Percentiles rank a stretch among this genome's conserved stretches.
Conservation (phyloP, 2,113 vertebrate species). For the Ciconia stormi region DNA sequence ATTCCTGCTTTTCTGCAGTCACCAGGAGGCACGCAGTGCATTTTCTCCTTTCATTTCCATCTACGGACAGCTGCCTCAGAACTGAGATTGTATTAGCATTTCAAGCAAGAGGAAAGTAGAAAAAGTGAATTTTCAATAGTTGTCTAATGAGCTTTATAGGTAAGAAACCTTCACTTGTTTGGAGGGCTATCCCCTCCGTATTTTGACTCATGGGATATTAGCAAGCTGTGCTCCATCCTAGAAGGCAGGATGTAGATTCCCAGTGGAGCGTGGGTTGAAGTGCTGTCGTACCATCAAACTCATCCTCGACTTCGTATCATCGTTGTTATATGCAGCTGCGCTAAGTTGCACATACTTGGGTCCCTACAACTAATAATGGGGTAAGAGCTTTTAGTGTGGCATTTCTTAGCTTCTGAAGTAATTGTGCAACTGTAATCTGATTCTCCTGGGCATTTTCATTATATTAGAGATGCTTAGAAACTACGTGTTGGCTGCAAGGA, state of each 20-base stretch:
- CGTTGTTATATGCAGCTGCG: background rate
- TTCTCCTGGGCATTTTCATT: background rate
- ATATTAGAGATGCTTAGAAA: background rate
- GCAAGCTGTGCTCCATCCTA: background rate
- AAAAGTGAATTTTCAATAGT: background rate
- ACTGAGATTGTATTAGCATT: background rate
- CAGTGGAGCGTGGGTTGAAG: background rate
- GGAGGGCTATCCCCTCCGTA: background rate
- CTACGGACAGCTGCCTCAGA: background rate
- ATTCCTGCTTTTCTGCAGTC: background rate
- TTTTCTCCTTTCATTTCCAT: slow-evolving; percentile 1
- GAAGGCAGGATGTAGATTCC: background rate
- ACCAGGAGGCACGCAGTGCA: background rate
- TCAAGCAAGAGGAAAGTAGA: background rate
- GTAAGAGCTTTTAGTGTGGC: background rate
- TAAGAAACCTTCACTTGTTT: background rate
- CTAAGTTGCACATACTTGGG: background rate
- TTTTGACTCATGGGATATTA: background rate
- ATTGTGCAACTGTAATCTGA: background rate
- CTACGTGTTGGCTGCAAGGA: background rate
- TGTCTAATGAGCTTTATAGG: background rate
- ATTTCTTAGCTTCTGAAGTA: background rate
- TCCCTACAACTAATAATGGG: background rate
- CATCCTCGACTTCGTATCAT: accelerated
- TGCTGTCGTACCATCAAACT: background rate